These are phyloP conservation scores for Ondatra zibethicus DNA, from an alignment of 2,113 vertebrate genomes.

Conservation along the genomic window DNA sequence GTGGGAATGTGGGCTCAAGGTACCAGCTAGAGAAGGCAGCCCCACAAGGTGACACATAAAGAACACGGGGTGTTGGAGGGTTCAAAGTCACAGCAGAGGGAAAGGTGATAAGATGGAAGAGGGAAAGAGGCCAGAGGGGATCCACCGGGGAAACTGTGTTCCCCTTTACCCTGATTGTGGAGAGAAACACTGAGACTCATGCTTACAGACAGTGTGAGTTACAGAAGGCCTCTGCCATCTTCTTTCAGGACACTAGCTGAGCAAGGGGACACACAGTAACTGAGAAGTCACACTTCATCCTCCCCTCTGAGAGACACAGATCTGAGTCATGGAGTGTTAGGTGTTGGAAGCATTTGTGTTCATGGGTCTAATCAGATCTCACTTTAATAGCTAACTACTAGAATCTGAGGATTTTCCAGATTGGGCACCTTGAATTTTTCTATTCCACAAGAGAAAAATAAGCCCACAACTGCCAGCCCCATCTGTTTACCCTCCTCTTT, in stretches of 20 bases:
- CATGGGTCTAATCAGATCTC: not conserved
- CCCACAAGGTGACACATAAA: not conserved
- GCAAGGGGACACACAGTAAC: not conserved
- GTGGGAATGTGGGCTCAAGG: not conserved
- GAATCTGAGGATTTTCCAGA: constrained; percentile 11
- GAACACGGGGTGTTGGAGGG: not conserved
- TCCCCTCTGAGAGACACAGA: not conserved
- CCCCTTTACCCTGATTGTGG: not conserved
- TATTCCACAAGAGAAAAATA: not conserved
- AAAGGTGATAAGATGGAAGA: not conserved
- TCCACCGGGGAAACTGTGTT: not conserved
- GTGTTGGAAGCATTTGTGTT: not conserved
- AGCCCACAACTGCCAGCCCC: not conserved
- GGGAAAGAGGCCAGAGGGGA: not conserved
- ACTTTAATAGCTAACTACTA: not conserved
- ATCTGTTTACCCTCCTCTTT: not conserved
- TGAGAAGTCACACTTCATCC: not conserved
- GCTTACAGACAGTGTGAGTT: not conserved
- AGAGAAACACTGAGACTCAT: fast-evolving
- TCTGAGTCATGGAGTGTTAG: not conserved
- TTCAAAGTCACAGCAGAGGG: not conserved
- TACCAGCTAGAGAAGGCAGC: not conserved
- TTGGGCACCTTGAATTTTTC: not conserved
- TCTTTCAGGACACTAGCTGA: not conserved
- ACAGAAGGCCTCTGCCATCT: not conserved